Conservation (phyloP, 2,797 vertebrate genomes). For the Silurus lanzhouensis region DNA sequence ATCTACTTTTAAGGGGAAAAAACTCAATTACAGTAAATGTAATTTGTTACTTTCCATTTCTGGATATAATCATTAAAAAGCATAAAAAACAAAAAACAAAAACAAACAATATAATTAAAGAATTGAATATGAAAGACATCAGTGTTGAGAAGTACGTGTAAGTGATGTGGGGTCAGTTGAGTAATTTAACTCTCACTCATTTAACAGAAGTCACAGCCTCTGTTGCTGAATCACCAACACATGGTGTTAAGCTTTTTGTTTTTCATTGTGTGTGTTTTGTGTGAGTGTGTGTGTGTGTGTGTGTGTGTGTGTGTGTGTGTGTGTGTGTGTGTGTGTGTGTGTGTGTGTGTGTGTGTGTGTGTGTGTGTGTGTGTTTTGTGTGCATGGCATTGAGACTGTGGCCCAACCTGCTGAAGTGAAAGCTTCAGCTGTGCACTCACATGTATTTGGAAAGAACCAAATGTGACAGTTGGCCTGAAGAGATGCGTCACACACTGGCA, state of each 20-base stretch:
- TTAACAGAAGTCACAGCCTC: not conserved
- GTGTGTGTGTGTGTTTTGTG: slow-evolving; percentile 13
- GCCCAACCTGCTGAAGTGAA: slow-evolving; percentile 45
- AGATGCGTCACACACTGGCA: slow-evolving; percentile 43
- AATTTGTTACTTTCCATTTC: no score
- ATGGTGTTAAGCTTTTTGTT: slow-evolving; percentile 27
- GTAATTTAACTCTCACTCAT: not conserved
- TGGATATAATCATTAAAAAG: no score
- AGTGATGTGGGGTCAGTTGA: not conserved
- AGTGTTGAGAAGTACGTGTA: no score
- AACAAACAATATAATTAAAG: no score
- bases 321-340: not conserved
- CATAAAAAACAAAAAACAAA: no score
- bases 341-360: not conserved
- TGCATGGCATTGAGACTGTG: slow-evolving; percentile 12
- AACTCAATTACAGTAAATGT: no score
- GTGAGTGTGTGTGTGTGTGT: not conserved
- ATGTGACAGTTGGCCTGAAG: slow-evolving; percentile 55
- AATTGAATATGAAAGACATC: no score
- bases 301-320: not conserved
- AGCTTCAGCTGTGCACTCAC: slow-evolving; percentile 46
- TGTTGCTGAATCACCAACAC: slow-evolving; percentile 16
- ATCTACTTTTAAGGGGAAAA: no score
- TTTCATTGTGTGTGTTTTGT: not conserved
- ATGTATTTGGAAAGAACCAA: slow-evolving; percentile 46